Base-by-base conservation (phyloP, 2,113 vertebrate genomes). In the Phaethornis superciliosus region DNA sequence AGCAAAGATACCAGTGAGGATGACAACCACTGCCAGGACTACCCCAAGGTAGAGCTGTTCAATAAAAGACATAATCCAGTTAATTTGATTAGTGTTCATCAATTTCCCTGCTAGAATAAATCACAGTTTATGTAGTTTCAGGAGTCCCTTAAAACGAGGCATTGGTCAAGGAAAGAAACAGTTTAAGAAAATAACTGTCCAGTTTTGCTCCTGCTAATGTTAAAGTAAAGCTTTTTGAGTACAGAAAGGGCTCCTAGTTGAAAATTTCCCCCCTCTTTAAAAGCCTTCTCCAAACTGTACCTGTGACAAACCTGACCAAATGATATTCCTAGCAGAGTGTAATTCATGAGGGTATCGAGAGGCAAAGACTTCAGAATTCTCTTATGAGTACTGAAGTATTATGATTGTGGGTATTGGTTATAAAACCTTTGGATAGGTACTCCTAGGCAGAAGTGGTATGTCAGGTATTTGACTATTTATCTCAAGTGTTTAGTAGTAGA, bases 1-100 rank as follows among this genome's bases (percentile, higher is more conserved):
- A 67, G 98, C 98, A 24, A 98, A 98, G 80, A 98, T 91, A 5
- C 98, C 98, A 0, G 98, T 98, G 64, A 98, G 95, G 85, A 98
- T 90, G 49, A 98, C 98, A 0, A 98, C 98, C 35, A 97, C 33
- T 6, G 97, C 97, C 35, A 98, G 97, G 75, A 98, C 98, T 3
- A 97, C 79, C 20, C 98, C 98, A 59, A 98, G 91, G 83, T 98
- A 98, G 46, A 98, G 97, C 98, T 98, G 82, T 69, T 60, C 18
- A 56, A 56, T 16, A 54, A 60, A 88, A 95, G 62, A 90, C 17
- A 89, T 5, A 8, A 70, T 60, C 14, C 3, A 4, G 71, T 96
- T 94, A 94, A 60, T 52, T 67, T 4, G 10, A 8, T 10, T 59
- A 63, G 3, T 1, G 9, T 40, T 74, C 40, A 54, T 16, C 10